Conservation (phyloP, 2,113 vertebrate species). For the Crotalus tigris region DNA sequence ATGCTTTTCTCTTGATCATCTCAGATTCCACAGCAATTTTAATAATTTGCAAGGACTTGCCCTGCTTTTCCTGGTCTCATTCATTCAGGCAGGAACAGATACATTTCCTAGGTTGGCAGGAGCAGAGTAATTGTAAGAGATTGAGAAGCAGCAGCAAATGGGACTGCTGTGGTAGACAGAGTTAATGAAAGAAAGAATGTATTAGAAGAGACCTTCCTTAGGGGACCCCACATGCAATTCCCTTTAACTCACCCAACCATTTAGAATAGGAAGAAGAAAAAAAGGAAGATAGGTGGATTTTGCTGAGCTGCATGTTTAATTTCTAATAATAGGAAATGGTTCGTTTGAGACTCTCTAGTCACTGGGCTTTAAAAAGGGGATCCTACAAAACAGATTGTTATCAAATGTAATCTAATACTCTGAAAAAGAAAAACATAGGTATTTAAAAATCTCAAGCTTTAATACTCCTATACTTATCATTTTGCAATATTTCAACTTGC, state of each 20-base stretch:
- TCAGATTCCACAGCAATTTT: background rate
- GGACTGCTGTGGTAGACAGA: background rate
- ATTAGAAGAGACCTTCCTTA: background rate
- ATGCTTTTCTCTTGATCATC: background rate
- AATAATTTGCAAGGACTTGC: background rate
- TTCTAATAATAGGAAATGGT: background rate
- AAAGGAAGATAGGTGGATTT: background rate
- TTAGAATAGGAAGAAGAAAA: background rate
- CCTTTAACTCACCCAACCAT: background rate
- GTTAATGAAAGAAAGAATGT: background rate
- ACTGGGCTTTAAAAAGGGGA: background rate
- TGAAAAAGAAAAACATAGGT: background rate
- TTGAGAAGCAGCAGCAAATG: background rate
- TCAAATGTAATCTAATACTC: background rate
- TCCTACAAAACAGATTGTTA: background rate
- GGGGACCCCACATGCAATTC: background rate
- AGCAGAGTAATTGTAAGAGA: background rate
- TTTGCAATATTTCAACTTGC: background rate
- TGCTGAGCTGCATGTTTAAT: background rate
- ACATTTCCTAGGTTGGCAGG: background rate
- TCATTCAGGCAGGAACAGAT: background rate
- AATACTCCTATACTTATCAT: background rate
- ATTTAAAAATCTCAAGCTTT: background rate
- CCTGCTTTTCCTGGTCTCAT: background rate
- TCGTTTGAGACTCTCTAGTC: background rate